phyloP scores from a whole-genome alignment of 2,113 vertebrate species.

The Semnornis frantzii region DNA sequence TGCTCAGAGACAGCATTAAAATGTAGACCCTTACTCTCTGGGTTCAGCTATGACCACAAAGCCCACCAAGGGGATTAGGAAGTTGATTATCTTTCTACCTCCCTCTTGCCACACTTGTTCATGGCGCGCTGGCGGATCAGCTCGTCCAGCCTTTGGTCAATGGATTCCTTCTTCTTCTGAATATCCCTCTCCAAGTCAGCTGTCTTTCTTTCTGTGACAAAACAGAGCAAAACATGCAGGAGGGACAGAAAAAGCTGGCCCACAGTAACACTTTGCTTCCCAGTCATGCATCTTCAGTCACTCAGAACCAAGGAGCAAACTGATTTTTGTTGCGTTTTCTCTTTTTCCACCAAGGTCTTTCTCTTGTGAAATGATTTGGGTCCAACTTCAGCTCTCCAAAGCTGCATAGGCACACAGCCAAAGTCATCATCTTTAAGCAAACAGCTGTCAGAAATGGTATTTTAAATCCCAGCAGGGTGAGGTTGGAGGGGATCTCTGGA shows the following conservation, averaged over 20 bases:
- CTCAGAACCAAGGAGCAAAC: not conserved
- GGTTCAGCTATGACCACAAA: not conserved
- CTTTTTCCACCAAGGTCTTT: not conserved
- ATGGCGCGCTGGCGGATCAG: constrained; percentile 79
- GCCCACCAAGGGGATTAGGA: not conserved
- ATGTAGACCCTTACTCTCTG: not conserved
- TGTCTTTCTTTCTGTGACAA: constrained; percentile 70
- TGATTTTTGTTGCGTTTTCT: not conserved
- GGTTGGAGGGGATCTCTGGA: too few relatives aligned
- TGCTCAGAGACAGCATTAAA: not conserved
- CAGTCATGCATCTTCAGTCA: not conserved
- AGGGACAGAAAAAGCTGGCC: not conserved
- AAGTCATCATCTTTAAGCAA: too few relatives aligned
- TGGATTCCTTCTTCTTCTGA: constrained; percentile 71
- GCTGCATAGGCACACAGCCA: not conserved
- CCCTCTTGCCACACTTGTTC: constrained; percentile 61
- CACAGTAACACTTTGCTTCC: not conserved
- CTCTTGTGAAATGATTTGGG: not conserved
- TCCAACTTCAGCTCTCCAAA: not conserved
- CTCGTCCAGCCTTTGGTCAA: constrained; percentile 78
- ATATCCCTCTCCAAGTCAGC: constrained; percentile 68
- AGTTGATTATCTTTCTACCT: constrained; percentile 27
- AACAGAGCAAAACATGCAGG: not conserved
- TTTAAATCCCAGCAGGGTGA: not conserved
- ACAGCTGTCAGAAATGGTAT: not conserved